Percentiles rank a stretch among this genome's conserved stretches.
These are phyloP conservation scores for Microcebus murinus DNA, from an alignment of 2,113 vertebrate species.

Conservation along the genomic window DNA sequence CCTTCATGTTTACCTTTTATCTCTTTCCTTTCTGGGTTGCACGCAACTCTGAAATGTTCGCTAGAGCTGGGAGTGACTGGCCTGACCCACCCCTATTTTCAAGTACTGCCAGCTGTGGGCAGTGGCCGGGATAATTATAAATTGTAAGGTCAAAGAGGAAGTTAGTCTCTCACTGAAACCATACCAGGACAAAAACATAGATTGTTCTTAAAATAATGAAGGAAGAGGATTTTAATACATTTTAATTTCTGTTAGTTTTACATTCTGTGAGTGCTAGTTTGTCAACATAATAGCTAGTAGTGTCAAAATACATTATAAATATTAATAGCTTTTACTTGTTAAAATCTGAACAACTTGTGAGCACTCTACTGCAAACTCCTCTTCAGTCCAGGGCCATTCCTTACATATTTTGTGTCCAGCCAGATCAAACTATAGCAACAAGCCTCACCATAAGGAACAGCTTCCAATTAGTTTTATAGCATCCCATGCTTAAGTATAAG, in stretches of 20 bases:
- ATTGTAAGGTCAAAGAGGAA: background rate
- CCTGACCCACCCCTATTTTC: background rate
- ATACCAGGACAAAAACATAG: background rate
- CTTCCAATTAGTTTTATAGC: background rate
- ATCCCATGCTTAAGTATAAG: background rate
- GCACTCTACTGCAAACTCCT: background rate
- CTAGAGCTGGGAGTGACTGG: background rate
- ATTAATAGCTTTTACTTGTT: constrained; percentile 21
- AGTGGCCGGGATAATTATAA: background rate
- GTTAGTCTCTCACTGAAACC: background rate
- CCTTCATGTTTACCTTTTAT: background rate
- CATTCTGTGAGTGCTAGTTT: background rate
- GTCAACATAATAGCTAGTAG: background rate
- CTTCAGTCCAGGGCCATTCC: background rate
- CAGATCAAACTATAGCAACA: background rate
- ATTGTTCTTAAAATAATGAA: constrained; percentile 30
- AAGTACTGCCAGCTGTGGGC: background rate
- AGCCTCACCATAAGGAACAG: background rate
- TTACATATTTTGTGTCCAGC: background rate
- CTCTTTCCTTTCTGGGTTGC: background rate
- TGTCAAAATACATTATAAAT: background rate
- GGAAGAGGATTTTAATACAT: background rate
- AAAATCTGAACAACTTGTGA: background rate
- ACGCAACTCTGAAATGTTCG: constrained; percentile 15
- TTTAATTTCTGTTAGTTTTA: constrained; percentile 33